Evolutionary conservation across 35 echinoderm and acorn worm species (phyloP).

Genomic region (Heliocidaris tuberculata): DNA sequence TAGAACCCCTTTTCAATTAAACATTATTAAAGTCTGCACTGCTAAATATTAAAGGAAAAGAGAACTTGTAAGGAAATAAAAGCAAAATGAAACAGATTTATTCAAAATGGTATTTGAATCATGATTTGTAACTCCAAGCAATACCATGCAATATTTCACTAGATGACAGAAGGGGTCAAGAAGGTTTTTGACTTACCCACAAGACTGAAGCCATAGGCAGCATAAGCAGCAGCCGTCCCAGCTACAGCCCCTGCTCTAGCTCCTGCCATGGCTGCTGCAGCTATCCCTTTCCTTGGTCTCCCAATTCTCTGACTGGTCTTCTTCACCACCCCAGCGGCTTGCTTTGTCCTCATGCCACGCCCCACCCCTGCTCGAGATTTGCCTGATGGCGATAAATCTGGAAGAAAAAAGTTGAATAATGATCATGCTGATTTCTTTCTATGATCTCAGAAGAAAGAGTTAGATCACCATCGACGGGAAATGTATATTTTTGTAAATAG

Average conservation of each 20-base stretch:
- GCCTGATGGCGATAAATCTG: not conserved
- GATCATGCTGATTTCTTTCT: no score
- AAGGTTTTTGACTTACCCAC: conserved; percentile 65
- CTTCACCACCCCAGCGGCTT: conserved; percentile 52
- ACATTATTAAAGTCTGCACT: no score
- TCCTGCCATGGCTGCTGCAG: conserved; percentile 96
- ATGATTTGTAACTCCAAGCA: no score
- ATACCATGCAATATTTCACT: not conserved
- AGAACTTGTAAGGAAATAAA: no score
- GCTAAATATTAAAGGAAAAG: no score
- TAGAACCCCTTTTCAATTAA: no score
- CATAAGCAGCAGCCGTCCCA: conserved; percentile 92
- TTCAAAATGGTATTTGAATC: no score
- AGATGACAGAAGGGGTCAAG: not conserved
- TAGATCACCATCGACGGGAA: no score
- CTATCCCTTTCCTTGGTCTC: conserved; percentile 75
- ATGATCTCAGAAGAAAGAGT: no score
- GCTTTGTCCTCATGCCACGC: conserved; percentile 25
- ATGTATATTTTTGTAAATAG: no score
- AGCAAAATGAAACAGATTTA: no score
- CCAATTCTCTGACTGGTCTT: conserved; percentile 65
- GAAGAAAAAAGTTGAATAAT: not conserved
- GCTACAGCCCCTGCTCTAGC: conserved; percentile 94
- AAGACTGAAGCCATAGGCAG: conserved; percentile 97
- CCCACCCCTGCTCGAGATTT: conserved; percentile 1